phyloP scores from a whole-genome alignment of 2,888 invertebrate species.

The Octonoba sinensis region DNA sequence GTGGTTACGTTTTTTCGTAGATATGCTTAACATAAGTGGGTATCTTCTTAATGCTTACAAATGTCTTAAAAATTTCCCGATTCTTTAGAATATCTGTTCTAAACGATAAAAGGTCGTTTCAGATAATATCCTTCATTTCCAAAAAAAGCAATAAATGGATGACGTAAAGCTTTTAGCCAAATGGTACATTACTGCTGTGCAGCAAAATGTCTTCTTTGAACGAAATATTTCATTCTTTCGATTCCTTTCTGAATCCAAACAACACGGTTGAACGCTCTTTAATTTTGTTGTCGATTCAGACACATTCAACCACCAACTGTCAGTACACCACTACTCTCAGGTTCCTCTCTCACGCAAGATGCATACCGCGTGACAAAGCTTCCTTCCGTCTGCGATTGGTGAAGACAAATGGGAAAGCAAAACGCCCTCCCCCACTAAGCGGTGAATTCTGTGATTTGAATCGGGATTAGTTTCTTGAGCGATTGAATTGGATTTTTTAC shows the following conservation, averaged over 20 bases:
- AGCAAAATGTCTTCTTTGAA: too few species aligned
- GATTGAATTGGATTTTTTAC: constrained; percentile 53
- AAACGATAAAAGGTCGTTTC: too few species aligned
- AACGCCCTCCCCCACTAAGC: constrained; percentile 16
- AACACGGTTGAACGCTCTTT: constrained; percentile 17
- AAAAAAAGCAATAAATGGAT: too few species aligned
- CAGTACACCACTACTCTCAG: constrained; percentile 33
- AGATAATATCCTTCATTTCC: too few species aligned
- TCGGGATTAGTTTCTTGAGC: constrained; percentile 29
- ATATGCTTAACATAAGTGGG: too few species aligned
- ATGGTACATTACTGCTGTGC: too few species aligned
- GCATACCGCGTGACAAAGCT: constrained; percentile 16
- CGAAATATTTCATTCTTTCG: too few species aligned
- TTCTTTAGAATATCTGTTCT: too few species aligned
- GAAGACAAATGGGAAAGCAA: constrained; percentile 43
- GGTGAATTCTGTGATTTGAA: constrained; percentile 29
- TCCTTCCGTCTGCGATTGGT: constrained; percentile 7
- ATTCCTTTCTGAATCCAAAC: neutral
- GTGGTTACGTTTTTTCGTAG: neutral
- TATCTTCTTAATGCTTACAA: too few species aligned
- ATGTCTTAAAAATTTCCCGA: too few species aligned
- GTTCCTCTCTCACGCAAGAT: constrained; percentile 47
- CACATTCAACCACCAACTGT: constrained; percentile 31
- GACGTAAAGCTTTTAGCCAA: too few species aligned
- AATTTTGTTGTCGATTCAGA: constrained; percentile 43